phyloP scores from a whole-genome alignment of 2,797 vertebrate genomes.

The Loris lydekkerianus region DNA sequence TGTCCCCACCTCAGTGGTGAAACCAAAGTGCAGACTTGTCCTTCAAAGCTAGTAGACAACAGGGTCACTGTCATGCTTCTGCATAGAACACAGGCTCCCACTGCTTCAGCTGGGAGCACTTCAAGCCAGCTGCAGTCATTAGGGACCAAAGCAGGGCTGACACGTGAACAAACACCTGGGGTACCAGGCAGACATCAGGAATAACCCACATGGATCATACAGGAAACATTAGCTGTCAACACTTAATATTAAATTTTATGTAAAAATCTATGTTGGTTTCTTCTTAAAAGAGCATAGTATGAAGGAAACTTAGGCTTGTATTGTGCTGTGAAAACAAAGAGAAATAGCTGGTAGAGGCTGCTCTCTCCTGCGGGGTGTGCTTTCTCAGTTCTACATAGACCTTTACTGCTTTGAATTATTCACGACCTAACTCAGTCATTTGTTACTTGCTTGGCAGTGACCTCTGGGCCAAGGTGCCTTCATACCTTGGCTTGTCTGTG shows the following conservation, averaged over 20 bases:
- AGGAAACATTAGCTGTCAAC: not conserved
- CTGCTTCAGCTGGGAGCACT: not conserved
- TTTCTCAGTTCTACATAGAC: not conserved
- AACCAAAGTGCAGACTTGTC: not conserved
- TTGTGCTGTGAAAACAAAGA: not conserved
- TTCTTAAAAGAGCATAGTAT: not conserved
- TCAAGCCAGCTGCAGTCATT: accelerated
- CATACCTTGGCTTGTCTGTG: not conserved
- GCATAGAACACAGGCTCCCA: accelerated
- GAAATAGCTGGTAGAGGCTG: not conserved
- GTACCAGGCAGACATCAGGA: not conserved
- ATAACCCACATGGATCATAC: not conserved
- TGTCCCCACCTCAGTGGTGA: accelerated
- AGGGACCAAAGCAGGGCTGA: not conserved
- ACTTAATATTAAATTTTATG: not conserved
- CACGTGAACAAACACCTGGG: not conserved
- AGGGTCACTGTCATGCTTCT: not conserved
- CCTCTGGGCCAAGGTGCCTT: not conserved
- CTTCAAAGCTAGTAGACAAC: not conserved
- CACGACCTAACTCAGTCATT: not conserved
- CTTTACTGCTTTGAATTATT: not conserved
- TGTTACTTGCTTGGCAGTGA: not conserved
- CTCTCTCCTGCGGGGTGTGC: not conserved
- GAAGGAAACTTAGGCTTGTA: not conserved
- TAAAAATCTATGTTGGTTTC: not conserved